Base-by-base conservation (phyloP, 2,113 vertebrate genomes). In the Ginglymostoma cirratum region DNA sequence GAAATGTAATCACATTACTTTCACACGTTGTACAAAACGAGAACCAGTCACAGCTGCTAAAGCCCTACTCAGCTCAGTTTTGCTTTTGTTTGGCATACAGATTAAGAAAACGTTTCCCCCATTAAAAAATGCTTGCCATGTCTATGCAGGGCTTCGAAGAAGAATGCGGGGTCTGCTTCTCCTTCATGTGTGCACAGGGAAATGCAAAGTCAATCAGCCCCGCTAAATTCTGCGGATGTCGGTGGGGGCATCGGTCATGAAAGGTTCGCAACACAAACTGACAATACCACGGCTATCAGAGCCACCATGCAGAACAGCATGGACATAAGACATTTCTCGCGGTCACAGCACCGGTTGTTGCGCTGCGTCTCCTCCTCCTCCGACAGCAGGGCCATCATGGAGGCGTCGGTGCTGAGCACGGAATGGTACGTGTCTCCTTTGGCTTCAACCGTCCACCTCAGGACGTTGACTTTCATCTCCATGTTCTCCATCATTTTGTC, bases 401-500 rank as follows among this genome's bases (percentile, higher is more conserved):
- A 95, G 96, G 97, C 97, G 96, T 97, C 97, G 0, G 96, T 96
- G 97, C 97, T 97, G 10, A 76, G 34, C 96, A 97, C 96, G 0
- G 96, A 96, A n/a, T 98, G 98, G 0, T 97, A 96, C 97, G 97
- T 96, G 0, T 96, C 97, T 42, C 96, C 85, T 0, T 0, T 96
- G 61, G 97, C 97, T 96, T 98, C 97, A 96, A 97, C 97, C 97
- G 96, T 97, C 97, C 97, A 98, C 70, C 97, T 96, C 96, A 98
- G 55, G 27, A 97, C 97, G 24, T 97, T 97, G 15, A 97, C 97
- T 96, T 98, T 98, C 96, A 42, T 95, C 97, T 98, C 98, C 97
- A 97, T 98, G 96, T 98, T 97, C 15, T 97, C 97, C 14, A 98
- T 97, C 97, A 98, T 96, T 61, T 92, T 42, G 1, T 98, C 97